A percentile compares a stretch with the other conserved stretches of the same genome.
These are phyloP conservation scores for Tillus elongatus DNA, from an alignment of 2,888 invertebrate species.

Conservation along the genomic window DNA sequence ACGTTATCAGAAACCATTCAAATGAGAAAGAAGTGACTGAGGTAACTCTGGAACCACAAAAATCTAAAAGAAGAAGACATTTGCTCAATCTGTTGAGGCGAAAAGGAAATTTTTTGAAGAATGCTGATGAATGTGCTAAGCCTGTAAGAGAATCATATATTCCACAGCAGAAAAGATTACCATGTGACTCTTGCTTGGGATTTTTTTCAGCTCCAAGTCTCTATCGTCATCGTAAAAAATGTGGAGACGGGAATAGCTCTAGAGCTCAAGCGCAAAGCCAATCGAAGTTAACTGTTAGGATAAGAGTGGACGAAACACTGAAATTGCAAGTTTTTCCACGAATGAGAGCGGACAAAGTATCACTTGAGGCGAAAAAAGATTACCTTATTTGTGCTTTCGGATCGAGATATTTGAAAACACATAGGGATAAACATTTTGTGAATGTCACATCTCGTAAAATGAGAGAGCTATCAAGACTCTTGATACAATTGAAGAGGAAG, in stretches of 20 bases:
- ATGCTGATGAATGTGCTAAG: too few species aligned
- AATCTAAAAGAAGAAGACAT: too few species aligned
- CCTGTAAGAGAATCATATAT: too few species aligned
- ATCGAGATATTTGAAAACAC: slow-evolving; percentile 17
- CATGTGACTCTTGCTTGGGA: slow-evolving; percentile 16
- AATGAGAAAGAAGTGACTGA: too few species aligned
- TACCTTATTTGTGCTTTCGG: slow-evolving; percentile 18
- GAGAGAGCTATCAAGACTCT: slow-evolving; percentile 15
- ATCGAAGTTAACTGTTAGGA: background rate
- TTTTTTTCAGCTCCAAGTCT: slow-evolving; percentile 16
- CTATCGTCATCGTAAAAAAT: slow-evolving; percentile 15
- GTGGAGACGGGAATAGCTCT: slow-evolving; percentile 3
- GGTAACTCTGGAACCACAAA: too few species aligned
- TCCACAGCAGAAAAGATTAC: too few species aligned
- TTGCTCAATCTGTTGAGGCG: too few species aligned
- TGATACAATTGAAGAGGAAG: slow-evolving; percentile 17
- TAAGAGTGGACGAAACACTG: slow-evolving; percentile 3
- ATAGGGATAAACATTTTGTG: slow-evolving; percentile 17
- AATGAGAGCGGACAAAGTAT: slow-evolving; percentile 17
- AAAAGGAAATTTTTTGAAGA: too few species aligned
- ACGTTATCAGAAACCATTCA: too few species aligned
- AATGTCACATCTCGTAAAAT: slow-evolving; percentile 16
- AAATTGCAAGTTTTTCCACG: slow-evolving; percentile 11
- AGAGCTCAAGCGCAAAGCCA: background rate
- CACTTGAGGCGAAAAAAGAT: slow-evolving; percentile 16